Evolutionary conservation across 2,797 vertebrate species (phyloP).

Genomic region (Gymnothorax javanicus): DNA sequence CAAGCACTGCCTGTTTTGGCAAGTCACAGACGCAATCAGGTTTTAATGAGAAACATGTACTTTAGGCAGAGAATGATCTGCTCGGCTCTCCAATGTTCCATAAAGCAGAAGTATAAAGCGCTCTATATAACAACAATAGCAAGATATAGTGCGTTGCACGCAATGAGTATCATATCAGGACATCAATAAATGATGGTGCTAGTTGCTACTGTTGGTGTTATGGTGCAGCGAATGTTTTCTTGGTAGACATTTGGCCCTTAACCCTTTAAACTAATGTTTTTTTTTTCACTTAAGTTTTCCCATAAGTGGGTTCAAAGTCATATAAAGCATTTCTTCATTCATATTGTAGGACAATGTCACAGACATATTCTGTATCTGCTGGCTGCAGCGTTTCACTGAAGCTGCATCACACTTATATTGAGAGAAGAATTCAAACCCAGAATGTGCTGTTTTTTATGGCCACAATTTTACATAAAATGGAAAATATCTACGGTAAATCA

Average conservation of each 20-base stretch:
- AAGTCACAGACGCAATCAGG: slow-evolving; percentile 34
- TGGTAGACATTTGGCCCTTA: not conserved
- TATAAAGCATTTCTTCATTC: too few species aligned
- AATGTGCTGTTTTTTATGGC: too few species aligned
- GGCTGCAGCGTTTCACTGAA: too few species aligned
- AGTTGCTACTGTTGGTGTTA: not conserved
- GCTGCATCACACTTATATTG: too few species aligned
- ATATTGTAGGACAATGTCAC: too few species aligned
- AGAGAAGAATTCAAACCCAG: too few species aligned
- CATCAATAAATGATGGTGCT: not conserved
- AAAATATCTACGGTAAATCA: too few species aligned
- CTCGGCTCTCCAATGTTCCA: not conserved
- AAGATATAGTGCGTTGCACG: not conserved
- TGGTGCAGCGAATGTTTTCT: not conserved
- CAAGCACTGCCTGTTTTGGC: slow-evolving; percentile 31
- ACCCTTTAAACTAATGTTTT: too few species aligned
- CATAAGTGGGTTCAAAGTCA: too few species aligned
- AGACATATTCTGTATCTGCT: too few species aligned
- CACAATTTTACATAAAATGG: too few species aligned
- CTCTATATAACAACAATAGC: not conserved
- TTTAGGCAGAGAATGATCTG: slow-evolving; percentile 15
- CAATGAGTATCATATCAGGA: not conserved
- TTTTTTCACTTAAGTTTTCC: too few species aligned
- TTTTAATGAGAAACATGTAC: slow-evolving; percentile 25
- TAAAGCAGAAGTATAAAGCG: not conserved